Evolutionary conservation across 2,797 vertebrate genomes (phyloP).

Genomic region (Gobionotothen gibberifrons): DNA sequence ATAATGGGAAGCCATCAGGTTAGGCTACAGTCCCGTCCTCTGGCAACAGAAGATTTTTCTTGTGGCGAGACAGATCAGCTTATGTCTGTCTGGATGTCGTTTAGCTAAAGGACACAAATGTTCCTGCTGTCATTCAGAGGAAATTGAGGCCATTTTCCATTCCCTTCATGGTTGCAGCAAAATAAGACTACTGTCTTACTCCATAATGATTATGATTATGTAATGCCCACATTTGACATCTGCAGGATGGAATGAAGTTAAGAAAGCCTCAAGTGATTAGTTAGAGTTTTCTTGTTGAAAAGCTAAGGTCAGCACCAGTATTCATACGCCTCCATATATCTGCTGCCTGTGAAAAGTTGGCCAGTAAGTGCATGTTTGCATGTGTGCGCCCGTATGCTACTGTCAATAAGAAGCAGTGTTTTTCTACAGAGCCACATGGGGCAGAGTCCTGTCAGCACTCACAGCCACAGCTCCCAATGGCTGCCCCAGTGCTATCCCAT

Average conservation of each 20-base stretch:
- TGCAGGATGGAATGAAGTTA: constrained; percentile 40
- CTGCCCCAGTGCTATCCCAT: constrained; percentile 54
- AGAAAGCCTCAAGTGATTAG: constrained; percentile 39
- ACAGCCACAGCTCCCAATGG: constrained; percentile 58
- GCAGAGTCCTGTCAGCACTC: constrained; percentile 77
- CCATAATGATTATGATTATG: constrained; percentile 57
- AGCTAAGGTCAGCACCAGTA: constrained; percentile 27
- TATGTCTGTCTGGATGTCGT: constrained; percentile 65
- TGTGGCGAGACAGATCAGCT: constrained; percentile 56
- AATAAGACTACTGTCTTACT: constrained; percentile 56
- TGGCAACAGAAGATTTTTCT: constrained; percentile 47
- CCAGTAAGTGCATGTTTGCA: constrained; percentile 60
- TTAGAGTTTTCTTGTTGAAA: constrained; percentile 44
- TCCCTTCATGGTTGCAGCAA: constrained; percentile 44
- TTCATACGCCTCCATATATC: constrained; percentile 40
- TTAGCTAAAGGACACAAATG: constrained; percentile 61
- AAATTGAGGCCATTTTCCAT: constrained; percentile 67
- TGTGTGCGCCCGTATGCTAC: constrained; percentile 62
- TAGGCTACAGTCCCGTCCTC: constrained; percentile 45
- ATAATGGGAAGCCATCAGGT: constrained; percentile 56
- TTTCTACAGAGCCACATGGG: constrained; percentile 72
- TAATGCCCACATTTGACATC: constrained; percentile 54
- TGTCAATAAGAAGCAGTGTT: constrained; percentile 75
- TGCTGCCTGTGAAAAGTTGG: constrained; percentile 49
- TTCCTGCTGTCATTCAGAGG: constrained; percentile 63